Percentiles rank a stretch among this genome's conserved stretches.
phyloP scores from a whole-genome alignment of 92 coral and sea anemone genomes.

The Palythoa caribaeorum region DNA sequence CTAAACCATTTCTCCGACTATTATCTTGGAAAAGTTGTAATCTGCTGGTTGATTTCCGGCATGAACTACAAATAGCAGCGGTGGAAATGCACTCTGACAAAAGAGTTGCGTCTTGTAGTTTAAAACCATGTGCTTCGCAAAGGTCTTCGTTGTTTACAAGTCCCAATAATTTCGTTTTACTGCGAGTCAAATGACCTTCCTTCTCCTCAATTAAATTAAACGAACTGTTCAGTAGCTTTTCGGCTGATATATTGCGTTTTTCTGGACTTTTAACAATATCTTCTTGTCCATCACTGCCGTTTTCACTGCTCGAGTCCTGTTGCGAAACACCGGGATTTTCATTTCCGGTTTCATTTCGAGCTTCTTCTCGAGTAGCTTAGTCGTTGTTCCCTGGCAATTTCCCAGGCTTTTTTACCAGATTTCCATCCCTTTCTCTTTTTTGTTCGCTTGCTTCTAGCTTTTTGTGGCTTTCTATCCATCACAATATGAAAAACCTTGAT shows the following conservation, averaged over 20 bases:
- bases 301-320: constrained; percentile 14
- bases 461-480: constrained; percentile 14
- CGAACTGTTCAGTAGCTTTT: constrained; percentile 34
- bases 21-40: constrained; percentile 29
- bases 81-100: constrained; percentile 24
- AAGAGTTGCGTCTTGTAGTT: constrained; percentile 35
- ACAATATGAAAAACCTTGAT: constrained; percentile 16
- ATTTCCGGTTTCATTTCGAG: constrained; percentile 18
- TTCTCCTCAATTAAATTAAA: constrained; percentile 16
- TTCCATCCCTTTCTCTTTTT: constrained; percentile 1
- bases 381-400: constrained; percentile 26
- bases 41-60: constrained; percentile 30
- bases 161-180: constrained; percentile 19
- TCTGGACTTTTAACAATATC: constrained; percentile 19
- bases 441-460: constrained; percentile 26
- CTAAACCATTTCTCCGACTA: constrained; percentile 20
- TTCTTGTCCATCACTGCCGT: constrained; percentile 38
- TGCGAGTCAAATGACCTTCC: constrained; percentile 30
- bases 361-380: not conserved
- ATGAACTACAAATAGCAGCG: constrained; percentile 36
- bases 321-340: constrained; percentile 13
- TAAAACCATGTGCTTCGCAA: constrained; percentile 28
- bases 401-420: constrained; percentile 30
- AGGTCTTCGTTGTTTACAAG: constrained; percentile 17
- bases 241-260: constrained; percentile 33